Evolutionary conservation across 2,888 invertebrate genomes (phyloP), one percentile per base, ranked within the genome.

Genomic region (Taphrorychus bicolor): DNA sequence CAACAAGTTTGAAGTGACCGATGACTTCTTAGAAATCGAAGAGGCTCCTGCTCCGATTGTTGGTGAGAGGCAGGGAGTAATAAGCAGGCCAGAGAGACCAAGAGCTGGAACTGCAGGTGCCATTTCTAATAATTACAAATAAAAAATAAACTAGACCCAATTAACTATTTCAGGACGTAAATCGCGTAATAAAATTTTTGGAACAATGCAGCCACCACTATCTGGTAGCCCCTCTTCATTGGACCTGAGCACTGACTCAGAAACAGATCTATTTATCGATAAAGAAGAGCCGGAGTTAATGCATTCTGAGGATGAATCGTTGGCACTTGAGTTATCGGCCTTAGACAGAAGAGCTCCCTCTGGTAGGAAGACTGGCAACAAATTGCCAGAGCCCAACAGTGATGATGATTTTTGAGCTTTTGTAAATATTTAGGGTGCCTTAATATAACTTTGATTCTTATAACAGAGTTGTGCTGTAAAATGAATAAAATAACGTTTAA

Each of bases 81-180:
- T 72, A 19, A 75, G 80, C 72, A 77, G 78, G 69, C 80, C 78
- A 51, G 81, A 87, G 11, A 77, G 87, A 49, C 85, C 87, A 0
- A 78, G 87, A 71, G 87, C 87, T 52, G 85, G 87, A 73, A 88
- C 87, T 32, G 87, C 87, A 69, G 86, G 87, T 85, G 69, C 65
- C 3, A 56, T n/a, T n/a, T n/a, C n/a, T n/a, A n/a, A n/a, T n/a
- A n/a, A n/a, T n/a, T n/a, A n/a, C n/a, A n/a, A n/a, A n/a, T n/a
- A n/a, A n/a, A n/a, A n/a, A 3, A 1, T 3, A 32, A 32, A 32
- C 7, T 32, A 24, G 24, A 22, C 9, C 9, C 22, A 52, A 52
- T 18, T 32, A 70, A 73, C n/a, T n/a, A n/a, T n/a, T n/a, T 66
- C 66, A 77, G 79, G 76, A 16, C 75, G 78, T 4, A 74, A 72